Base-by-base conservation (phyloP, 2,888 invertebrate species). In the Amblyjoppa fuscipennis region DNA sequence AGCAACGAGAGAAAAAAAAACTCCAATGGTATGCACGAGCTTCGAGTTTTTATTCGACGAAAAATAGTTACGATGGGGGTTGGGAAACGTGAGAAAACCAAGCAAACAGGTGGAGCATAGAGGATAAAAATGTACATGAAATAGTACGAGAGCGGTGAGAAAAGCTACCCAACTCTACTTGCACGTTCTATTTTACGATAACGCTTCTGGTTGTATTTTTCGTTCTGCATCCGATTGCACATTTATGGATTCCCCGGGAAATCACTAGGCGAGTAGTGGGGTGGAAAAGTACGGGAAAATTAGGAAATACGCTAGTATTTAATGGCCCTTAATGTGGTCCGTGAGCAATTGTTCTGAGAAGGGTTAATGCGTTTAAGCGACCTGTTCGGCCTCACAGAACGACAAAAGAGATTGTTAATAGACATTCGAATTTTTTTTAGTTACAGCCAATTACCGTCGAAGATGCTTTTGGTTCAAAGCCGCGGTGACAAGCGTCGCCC, bases 231-330 rank as follows among this genome's bases (percentile, higher is more conserved):
- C 38, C 34, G 70, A 70, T 34, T 45, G 78, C 56, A 70, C 68
- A 56, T 70, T 70, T 78, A 78, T 70, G 41, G 78, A 78, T 70
- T 78, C 69, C 38, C 56, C 49, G 78, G 53, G 56, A 59, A 59
- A 78, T 61, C 31, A 69, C 34, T 49, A 45, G 16, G 6, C 13
- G 41, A 20, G 59, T 59, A 70, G 56, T 25, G 16, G 28, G 1
- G 69, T 38, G 20, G 56, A 38, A 41, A 34, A 41, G 38, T 34
- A 59, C 38, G 28, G 41, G 38, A 38, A 53, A 45, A 59, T 28
- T 34, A 25, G 28, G 28, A 56, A 7, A 20, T 59, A 13, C 20
- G 13, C 4, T 28, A 28, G 59, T 25, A 59, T 59, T 25, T 59
- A 59, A 59, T 4, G 59, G 9, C 9, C 59, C 59, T 25, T 5